Evolutionary conservation across 2,888 invertebrate species (phyloP).

Genomic region (Malacosoma neustria): DNA sequence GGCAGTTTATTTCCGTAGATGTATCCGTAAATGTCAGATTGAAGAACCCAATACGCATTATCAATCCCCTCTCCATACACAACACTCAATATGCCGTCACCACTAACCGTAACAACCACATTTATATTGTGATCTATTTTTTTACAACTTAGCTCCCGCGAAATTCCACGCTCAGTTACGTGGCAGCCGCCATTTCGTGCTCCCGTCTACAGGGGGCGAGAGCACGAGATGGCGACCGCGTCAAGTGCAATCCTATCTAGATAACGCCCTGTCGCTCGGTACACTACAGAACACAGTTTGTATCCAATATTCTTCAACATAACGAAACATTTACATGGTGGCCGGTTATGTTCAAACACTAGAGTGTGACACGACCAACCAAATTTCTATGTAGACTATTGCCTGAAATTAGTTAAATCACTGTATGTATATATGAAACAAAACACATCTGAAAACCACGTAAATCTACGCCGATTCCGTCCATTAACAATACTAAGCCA

Average conservation of each 20-base stretch:
- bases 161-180: conserved; percentile 36
- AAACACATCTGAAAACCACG: conserved; percentile 17
- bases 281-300: conserved; percentile 71
- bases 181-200: conserved; percentile 22
- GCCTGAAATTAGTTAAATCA: conserved; percentile 11
- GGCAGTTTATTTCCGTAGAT: too few species aligned
- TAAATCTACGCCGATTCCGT: conserved; percentile 7
- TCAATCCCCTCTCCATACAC: conserved; percentile 51
- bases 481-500: conserved; percentile 5
- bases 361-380: conserved; percentile 8
- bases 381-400: conserved; percentile 12
- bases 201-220: conserved; percentile 9
- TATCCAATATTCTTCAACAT: conserved; percentile 59
- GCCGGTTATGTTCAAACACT: conserved; percentile 28
- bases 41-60: neutral
- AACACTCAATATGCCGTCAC: conserved; percentile 65
- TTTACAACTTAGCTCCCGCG: conserved; percentile 57
- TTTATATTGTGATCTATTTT: conserved; percentile 63
- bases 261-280: conserved; percentile 62
- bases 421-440: conserved; percentile 17
- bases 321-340: conserved; percentile 51
- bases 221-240: conserved; percentile 21
- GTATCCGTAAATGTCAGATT: too few species aligned
- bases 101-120: conserved; percentile 51
- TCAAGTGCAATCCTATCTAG: conserved; percentile 56